phyloP scores from a whole-genome alignment of 2,888 invertebrate species.

The Mesoligia furuncula region DNA sequence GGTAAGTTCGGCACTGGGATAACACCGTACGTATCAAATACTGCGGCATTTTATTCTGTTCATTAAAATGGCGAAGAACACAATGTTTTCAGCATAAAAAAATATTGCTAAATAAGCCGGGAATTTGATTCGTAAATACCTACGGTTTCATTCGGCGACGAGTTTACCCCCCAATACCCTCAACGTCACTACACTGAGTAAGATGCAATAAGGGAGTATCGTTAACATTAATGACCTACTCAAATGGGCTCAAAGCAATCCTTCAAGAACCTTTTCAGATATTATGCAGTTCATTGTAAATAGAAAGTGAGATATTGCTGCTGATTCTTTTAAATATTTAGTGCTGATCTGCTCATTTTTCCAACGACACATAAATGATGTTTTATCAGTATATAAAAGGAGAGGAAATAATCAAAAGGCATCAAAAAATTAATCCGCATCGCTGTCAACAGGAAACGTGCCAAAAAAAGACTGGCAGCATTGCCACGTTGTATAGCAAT shows the following conservation, averaged over 20 bases:
- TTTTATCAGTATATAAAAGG: no score
- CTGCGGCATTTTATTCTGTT: background rate
- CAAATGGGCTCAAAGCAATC: background rate
- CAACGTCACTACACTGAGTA: background rate
- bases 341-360: background rate
- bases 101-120: background rate
- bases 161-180: background rate
- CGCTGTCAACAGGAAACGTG: no score
- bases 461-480: no score
- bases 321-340: background rate
- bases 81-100: background rate
- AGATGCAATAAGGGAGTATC: background rate
- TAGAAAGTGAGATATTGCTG: background rate
- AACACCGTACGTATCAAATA: background rate
- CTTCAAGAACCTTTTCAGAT: background rate
- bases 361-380: background rate
- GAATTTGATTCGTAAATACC: background rate
- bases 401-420: no score
- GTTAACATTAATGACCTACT: background rate
- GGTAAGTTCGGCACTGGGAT: background rate
- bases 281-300: background rate
- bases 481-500: no score
- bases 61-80: background rate
- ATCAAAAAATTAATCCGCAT: no score
- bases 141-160: background rate